Conservation (phyloP, 2,113 vertebrate species). For the Maccullochella peelii region DNA sequence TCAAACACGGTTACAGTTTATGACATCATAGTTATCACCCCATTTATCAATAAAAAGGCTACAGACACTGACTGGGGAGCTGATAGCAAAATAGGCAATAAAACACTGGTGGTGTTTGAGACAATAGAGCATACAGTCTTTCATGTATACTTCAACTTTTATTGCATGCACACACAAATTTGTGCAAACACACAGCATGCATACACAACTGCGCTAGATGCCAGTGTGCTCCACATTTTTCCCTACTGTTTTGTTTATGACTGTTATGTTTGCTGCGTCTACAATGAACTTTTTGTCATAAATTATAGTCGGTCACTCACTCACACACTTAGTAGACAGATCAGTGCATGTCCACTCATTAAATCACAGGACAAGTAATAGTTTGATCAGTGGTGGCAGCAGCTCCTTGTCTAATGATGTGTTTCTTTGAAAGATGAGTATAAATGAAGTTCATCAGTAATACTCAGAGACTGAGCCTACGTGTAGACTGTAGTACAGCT, state of each 20-base stretch:
- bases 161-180: background rate
- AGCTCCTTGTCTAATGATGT: background rate
- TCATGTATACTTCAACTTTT: background rate
- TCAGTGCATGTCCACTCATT: background rate
- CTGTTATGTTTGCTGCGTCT: conserved; percentile 14
- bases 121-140: conserved; percentile 18
- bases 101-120: background rate
- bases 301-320: background rate
- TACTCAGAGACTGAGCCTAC: too few species aligned
- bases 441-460: background rate
- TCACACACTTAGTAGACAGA: background rate
- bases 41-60: conserved; percentile 27
- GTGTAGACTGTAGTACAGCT: too few species aligned
- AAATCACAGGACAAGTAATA: background rate
- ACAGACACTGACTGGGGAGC: background rate
- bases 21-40: background rate
- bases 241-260: conserved; percentile 1
- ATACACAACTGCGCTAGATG: conserved; percentile 3
- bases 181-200: background rate
- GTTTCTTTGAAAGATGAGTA: background rate
- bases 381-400: background rate
- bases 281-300: background rate
- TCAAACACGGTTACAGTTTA: conserved; percentile 15
- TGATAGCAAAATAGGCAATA: conserved; percentile 30
- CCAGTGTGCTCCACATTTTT: background rate